phyloP scores from a whole-genome alignment of 2,797 vertebrate genomes.

The Megaceryle alcyon region DNA sequence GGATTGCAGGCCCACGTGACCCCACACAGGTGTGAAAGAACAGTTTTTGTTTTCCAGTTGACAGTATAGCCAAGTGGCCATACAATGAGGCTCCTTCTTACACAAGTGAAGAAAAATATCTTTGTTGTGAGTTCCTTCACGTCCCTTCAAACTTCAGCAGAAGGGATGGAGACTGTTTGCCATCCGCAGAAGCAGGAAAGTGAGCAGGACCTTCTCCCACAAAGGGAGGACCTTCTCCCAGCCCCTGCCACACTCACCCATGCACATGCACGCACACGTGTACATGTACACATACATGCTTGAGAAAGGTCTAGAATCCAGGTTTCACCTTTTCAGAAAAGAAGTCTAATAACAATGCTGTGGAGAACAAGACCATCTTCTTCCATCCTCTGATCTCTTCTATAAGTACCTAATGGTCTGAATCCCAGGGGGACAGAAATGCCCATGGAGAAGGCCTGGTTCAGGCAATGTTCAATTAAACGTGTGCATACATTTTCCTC shows the following conservation, averaged over 20 bases:
- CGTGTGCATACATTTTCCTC: rapidly evolving
- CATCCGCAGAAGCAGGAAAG: background rate
- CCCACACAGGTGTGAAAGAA: background rate
- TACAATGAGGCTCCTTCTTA: background rate
- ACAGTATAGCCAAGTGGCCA: background rate
- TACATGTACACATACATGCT: rapidly evolving
- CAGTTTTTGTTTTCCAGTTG: background rate
- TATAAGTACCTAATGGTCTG: background rate
- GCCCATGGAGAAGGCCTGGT: background rate
- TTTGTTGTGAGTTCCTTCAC: background rate
- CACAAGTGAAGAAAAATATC: background rate
- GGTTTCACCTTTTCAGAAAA: background rate
- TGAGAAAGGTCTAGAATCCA: background rate
- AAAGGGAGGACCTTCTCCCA: background rate
- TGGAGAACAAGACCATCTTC: background rate
- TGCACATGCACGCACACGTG: background rate
- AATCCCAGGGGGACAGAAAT: background rate
- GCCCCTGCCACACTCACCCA: rapidly evolving
- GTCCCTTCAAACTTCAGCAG: background rate
- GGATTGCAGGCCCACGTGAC: background rate
- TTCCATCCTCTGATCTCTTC: background rate
- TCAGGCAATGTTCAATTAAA: background rate
- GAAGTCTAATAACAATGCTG: background rate
- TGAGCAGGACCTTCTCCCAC: background rate
- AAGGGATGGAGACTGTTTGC: background rate